Base-by-base conservation (phyloP, 2,888 invertebrate species). In the Eupithecia subumbrata region DNA sequence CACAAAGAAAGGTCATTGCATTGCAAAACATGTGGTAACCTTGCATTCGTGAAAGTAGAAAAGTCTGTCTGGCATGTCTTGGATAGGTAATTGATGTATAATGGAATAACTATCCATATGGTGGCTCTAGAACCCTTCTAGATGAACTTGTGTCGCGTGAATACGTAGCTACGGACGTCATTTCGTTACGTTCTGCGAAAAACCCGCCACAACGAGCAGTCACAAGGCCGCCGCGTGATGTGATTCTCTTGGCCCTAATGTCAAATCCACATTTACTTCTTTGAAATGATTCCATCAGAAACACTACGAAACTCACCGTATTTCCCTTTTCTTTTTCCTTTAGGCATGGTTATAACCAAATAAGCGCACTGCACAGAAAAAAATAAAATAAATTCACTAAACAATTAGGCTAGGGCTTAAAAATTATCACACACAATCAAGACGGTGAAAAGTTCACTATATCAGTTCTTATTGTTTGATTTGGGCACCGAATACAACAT, bases 401-500 rank as follows among this genome's bases (percentile, higher is more conserved):
- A 86, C 89, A 90, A 86, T 91, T 88, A 79, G 76, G 85, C 94
- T 94, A 94, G 83, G 76, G 85, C 94, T 94, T 94, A 83, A 67
- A n/a, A n/a, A 84, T 85, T 89, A 69, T 91, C 88, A 87, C 93
- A 93, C 94, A 92, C 95, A 96, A 97, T 97, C 97, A 97, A 96
- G 97, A 97, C 91, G 97, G 97, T 95, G 96, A 96, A 96, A 96
- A 96, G 96, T 97, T 96, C 90, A 95, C 94, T 96, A 96, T 96
- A 95, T 95, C 96, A 95, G 96, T 96, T 96, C 95, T 96, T 95
- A 95, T 96, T 95, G 95, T 95, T 96, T 95, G 96, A 96, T 96
- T 96, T 94, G 95, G 94, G 93, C 96, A 96, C 96, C 95, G 95
- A 96, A 96, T 96, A 95, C 95, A 96, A 96, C 96, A 96, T 95